These are phyloP conservation scores for Cyanocitta stelleri DNA, from an alignment of 2,113 vertebrate species.

Conservation along the genomic window DNA sequence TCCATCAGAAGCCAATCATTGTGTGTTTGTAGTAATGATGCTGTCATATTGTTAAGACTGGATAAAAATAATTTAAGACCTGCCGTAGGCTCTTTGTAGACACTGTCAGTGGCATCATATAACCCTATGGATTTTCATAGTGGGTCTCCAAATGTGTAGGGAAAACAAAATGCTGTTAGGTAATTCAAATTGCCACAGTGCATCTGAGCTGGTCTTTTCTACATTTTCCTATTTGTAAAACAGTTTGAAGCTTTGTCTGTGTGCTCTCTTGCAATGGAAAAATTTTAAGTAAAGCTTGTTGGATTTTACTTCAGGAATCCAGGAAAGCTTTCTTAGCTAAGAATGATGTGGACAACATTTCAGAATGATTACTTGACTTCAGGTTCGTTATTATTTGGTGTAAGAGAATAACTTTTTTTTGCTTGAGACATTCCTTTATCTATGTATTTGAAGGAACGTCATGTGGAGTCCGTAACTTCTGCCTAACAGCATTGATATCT, in stretches of 20 bases:
- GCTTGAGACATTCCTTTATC: background rate
- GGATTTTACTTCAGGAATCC: background rate
- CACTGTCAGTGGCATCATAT: background rate
- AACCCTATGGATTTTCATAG: background rate
- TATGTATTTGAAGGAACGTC: rapidly evolving
- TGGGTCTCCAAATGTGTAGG: background rate
- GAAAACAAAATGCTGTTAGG: background rate
- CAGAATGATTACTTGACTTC: background rate
- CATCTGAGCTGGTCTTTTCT: background rate
- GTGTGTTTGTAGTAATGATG: background rate
- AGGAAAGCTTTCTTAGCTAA: background rate
- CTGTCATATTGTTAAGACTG: background rate
- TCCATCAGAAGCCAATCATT: background rate
- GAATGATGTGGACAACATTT: background rate
- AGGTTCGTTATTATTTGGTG: background rate
- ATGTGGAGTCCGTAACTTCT: background rate
- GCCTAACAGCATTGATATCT: background rate
- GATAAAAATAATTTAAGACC: background rate
- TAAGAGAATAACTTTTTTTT: background rate
- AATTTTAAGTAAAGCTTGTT: background rate
- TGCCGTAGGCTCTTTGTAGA: background rate
- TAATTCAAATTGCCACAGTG: background rate
- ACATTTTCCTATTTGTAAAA: background rate
- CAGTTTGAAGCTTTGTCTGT: background rate
- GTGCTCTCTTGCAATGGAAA: background rate